Base-by-base conservation (phyloP, 1,140 invertebrate species). In the Ctenoplectra terminalis region DNA sequence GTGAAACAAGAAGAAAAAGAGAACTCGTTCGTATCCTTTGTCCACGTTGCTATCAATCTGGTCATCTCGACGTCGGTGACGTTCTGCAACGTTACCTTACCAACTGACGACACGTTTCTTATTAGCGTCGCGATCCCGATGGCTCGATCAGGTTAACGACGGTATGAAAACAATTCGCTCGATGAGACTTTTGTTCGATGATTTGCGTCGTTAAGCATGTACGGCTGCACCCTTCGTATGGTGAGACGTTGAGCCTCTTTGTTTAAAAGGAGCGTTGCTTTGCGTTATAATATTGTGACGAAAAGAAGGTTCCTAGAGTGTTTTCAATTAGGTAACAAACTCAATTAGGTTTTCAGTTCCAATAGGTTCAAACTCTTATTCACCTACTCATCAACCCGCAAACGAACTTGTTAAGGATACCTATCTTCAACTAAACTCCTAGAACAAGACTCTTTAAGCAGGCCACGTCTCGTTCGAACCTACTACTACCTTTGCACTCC, bases 11-110 rank as follows among this genome's bases (percentile, higher is more conserved):
- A 61, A 61, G 46, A 48, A 67, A n/a, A 85, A 83, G 85, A 69
- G 66, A 77, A 67, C 60, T 86, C 66, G 60, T 80, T 46, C 83
- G 72, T 54, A 81, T 82, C 72, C 56, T 85, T 70, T 72, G 84
- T 70, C 66, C 72, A 37, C 48, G 72, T 66, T 1, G 48, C 31
- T 74, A 85, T 86, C 84, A 60, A 40, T 66, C 50, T 75, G 78
- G 77, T 72, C 69, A 63, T 79, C 70, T 72, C 56, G n/a, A 72
- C 46, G 46, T 79, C 69, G 37, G 63, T 15, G 48, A 8, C 69
- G 46, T 50, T n/a, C 52, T 23, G 67, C 46, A 20, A 43, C 56
- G 54, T 71, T 79, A 72, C 37, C 48, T 34, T 31, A 26, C 2
- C 46, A 46, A 15, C 34, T 40, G 58, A 79, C 29, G 56, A 79